phyloP scores from a whole-genome alignment of 2,888 invertebrate species.

The Salpingus planirostris region DNA sequence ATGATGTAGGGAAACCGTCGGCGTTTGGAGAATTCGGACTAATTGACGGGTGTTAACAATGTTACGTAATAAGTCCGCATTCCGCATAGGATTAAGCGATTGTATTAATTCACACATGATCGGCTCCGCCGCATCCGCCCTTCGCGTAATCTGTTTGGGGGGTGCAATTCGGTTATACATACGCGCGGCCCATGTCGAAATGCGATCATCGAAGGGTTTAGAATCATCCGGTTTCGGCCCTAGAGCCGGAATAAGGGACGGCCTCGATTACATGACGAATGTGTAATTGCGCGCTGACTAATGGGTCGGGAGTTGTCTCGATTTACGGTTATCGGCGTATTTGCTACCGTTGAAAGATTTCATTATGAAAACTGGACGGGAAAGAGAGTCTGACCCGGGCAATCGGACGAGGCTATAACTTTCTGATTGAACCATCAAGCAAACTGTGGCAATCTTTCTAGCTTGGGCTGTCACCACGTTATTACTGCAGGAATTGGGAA shows the following conservation, averaged over 20 bases:
- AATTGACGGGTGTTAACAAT: slow-evolving; percentile 21
- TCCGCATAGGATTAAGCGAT: slow-evolving; percentile 15
- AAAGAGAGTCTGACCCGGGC: slow-evolving; percentile 23
- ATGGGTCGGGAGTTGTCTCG: background rate
- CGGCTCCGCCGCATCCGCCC: slow-evolving; percentile 12
- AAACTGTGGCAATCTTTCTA: slow-evolving; percentile 34
- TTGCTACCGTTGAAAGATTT: slow-evolving; percentile 19
- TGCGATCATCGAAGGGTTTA: slow-evolving; percentile 15
- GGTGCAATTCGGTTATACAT: too few relatives aligned
- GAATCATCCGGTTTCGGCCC: slow-evolving; percentile 17
- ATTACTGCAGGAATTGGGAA: slow-evolving; percentile 35
- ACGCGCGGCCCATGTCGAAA: slow-evolving; percentile 10
- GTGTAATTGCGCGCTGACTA: background rate
- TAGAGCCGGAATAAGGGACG: slow-evolving; percentile 9
- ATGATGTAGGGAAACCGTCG: too few relatives aligned
- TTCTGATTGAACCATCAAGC: slow-evolving; percentile 33
- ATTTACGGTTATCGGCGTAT: background rate
- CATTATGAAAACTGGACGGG: slow-evolving; percentile 26
- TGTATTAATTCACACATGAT: slow-evolving; percentile 18
- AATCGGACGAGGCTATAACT: slow-evolving; percentile 29
- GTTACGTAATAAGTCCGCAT: slow-evolving; percentile 19
- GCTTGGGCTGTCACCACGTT: slow-evolving; percentile 27
- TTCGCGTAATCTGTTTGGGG: slow-evolving; percentile 17
- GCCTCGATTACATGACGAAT: slow-evolving; percentile 12
- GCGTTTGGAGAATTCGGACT: slow-evolving; percentile 16